Base-by-base conservation (phyloP, 2,797 vertebrate species). In the Spondyliosoma cantharus region DNA sequence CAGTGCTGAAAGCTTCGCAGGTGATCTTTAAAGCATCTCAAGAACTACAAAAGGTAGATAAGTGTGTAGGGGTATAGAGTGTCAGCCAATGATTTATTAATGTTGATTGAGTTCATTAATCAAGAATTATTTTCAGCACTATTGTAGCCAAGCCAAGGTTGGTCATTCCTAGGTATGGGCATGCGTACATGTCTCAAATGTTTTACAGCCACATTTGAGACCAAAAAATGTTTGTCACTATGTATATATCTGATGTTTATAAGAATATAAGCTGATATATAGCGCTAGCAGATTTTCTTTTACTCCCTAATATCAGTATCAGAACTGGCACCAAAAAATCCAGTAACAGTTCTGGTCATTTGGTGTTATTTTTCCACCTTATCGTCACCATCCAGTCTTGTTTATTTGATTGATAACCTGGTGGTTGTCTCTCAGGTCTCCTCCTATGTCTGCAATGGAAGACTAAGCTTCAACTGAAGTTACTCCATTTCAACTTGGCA, bases 61-160 rank as follows among this genome's bases (percentile, higher is more conserved):
- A 73, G 69, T 78, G 46, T 58, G 60, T 7, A 7, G 52, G 17
- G 50, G 49, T 77, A 29, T 80, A 45, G 20, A 37, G 68, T 87
- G 71, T 74, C 78, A 54, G 9, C 45, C 64, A 5, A 54, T 88
- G 56, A 74, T 73, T 76, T 71, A 88, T 85, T 86, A 14, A 90
- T 76, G 63, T 42, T 48, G 63, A 87, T 60, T 77, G 61, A 62
- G 24, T 72, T 72, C 58, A 74, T 76, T 72, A 70, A 84, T 85
- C 50, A 61, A 24, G 50, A 16, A 43, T 7, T 74, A 4, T 15
- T 27, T 53, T 71, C 62, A 70, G 24, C 37, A 22, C 71, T 25
- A 42, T 73, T 64, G 73, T 50, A 25, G 27, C 54, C 5, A 49
- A 14, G 50, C 42, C 27, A 66, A 25, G n/a, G 13, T 61, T 16